Evolutionary conservation across 1,140 invertebrate genomes (phyloP).

Genomic region (Brachionus koreanus): DNA sequence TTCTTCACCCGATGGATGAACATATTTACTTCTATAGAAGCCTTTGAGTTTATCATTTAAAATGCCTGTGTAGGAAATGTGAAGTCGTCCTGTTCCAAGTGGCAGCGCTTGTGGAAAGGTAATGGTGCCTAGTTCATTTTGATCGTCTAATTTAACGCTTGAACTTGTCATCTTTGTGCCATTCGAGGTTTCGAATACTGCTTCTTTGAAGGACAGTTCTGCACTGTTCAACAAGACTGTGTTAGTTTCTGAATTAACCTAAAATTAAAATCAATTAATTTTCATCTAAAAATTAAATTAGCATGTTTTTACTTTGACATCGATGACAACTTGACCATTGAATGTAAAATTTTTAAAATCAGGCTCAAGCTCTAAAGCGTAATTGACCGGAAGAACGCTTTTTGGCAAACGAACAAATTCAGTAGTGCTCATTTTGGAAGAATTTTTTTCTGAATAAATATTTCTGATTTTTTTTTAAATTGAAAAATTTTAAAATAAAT

Average conservation of each 20-base stretch:
- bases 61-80: slow-evolving; percentile 72
- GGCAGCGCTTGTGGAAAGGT: neutral
- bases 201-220: neutral
- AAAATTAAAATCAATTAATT: neutral
- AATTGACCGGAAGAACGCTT: slow-evolving; percentile 21
- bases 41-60: slow-evolving; percentile 92
- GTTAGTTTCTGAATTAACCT: slow-evolving; percentile 26
- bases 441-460: neutral
- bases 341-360: slow-evolving; percentile 33
- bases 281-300: neutral
- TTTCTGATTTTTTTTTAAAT: neutral
- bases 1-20: slow-evolving; percentile 66
- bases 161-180: slow-evolving; percentile 7
- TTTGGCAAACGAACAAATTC: slow-evolving; percentile 35
- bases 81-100: neutral
- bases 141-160: neutral
- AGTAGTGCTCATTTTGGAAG: slow-evolving; percentile 30
- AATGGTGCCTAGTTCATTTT: neutral
- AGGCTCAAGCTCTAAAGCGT: neutral
- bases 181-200: neutral
- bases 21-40: slow-evolving; percentile 85
- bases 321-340: slow-evolving; percentile 14
- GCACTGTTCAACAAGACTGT: slow-evolving; percentile 40
- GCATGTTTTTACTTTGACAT: slow-evolving; percentile 2
- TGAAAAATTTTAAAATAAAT: neutral